Percentiles rank a stretch among this genome's conserved stretches.
Conservation (phyloP, 2,113 vertebrate genomes). For the Xiphorhynchus elegans region DNA sequence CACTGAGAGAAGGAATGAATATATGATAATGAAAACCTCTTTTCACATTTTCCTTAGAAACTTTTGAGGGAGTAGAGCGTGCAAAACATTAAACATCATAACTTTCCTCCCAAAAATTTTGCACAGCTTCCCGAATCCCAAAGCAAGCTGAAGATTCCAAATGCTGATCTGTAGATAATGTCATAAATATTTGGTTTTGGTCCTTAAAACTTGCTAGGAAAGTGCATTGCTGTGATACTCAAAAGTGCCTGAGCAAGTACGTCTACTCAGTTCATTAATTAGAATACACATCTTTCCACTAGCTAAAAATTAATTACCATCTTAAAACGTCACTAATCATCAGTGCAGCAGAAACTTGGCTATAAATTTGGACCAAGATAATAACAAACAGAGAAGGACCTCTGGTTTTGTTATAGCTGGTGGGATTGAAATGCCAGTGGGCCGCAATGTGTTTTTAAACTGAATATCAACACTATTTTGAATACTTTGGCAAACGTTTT, state of each 20-base stretch:
- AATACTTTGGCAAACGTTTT: conserved; percentile 20
- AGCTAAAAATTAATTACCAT: conserved; percentile 75
- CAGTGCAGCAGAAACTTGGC: conserved; percentile 35
- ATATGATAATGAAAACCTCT: neutral
- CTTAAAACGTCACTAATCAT: conserved; percentile 74
- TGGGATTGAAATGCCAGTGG: conserved; percentile 41
- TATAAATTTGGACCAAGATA: conserved; percentile 56
- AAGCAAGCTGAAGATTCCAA: neutral
- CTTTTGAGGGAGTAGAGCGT: neutral
- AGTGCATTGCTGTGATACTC: neutral
- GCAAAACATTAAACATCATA: neutral
- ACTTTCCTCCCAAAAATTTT: neutral
- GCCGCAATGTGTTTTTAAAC: conserved; percentile 44
- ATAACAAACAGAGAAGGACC: conserved; percentile 48
- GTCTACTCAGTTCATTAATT: conserved; percentile 65
- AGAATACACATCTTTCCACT: conserved; percentile 53
- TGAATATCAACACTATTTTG: conserved; percentile 35
- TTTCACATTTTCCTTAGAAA: conserved; percentile 2
- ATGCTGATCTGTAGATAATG: neutral
- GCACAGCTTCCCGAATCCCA: neutral
- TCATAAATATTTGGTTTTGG: neutral
- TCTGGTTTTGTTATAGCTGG: neutral
- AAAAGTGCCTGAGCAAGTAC: conserved; percentile 36
- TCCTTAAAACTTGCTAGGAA: conserved; percentile 28
- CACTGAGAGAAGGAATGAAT: neutral